Evolutionary conservation across 2,888 invertebrate species (phyloP).

Genomic region (Tetropium fuscum): DNA sequence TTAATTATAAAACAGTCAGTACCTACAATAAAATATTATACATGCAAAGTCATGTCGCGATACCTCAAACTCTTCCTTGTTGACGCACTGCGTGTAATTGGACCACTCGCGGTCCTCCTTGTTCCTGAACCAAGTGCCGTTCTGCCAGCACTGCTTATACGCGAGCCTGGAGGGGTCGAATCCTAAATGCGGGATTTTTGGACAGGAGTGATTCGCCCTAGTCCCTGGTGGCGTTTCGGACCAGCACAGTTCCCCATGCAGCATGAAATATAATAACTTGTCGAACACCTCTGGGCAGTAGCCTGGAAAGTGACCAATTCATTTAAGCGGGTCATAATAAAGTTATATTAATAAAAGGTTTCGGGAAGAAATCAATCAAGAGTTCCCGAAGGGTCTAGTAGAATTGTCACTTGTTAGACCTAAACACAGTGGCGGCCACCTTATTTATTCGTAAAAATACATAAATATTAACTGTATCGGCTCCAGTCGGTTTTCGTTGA

Average conservation of each 20-base stretch:
- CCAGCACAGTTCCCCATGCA: slow-evolving; percentile 73
- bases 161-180: slow-evolving; percentile 72
- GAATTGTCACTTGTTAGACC: too few relatives aligned
- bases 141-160: slow-evolving; percentile 71
- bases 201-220: slow-evolving; percentile 76
- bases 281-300: slow-evolving; percentile 81
- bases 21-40: too few relatives aligned
- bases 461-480: too few relatives aligned
- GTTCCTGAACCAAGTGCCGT: slow-evolving; percentile 77
- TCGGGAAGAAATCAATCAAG: too few relatives aligned
- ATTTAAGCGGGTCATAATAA: too few relatives aligned
- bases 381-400: too few relatives aligned
- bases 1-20: too few relatives aligned
- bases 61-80: slow-evolving; percentile 73
- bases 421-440: too few relatives aligned
- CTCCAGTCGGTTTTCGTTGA: too few relatives aligned
- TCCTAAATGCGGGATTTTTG: slow-evolving; percentile 71
- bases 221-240: slow-evolving; percentile 79
- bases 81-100: slow-evolving; percentile 78
- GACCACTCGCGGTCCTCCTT: slow-evolving; percentile 73
- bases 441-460: too few relatives aligned
- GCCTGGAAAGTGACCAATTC: slow-evolving; percentile 51
- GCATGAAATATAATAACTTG: slow-evolving; percentile 60
- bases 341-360: too few relatives aligned
- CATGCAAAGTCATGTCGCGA: too few relatives aligned